phyloP scores from a whole-genome alignment of 2,888 invertebrate species.

The Macaria notata region DNA sequence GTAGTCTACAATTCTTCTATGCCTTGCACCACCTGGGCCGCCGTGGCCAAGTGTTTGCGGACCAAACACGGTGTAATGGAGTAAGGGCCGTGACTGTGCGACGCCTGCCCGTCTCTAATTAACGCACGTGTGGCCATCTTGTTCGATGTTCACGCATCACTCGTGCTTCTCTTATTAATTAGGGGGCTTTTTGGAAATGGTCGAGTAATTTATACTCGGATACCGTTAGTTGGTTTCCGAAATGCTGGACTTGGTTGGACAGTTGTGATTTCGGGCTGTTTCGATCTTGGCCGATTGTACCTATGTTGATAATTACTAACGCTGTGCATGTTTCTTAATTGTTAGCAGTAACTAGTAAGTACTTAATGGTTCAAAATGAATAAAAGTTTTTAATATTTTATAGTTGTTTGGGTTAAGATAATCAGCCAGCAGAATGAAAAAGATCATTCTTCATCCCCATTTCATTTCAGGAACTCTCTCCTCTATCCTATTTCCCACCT shows the following conservation, averaged over 20 bases:
- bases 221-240: slow-evolving; percentile 2
- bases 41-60: slow-evolving; percentile 17
- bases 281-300: no score
- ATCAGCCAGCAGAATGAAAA: no score
- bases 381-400: no score
- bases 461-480: not conserved
- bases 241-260: no score
- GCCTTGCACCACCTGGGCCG: not conserved
- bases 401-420: no score
- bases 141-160: slow-evolving; percentile 8
- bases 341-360: no score
- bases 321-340: no score
- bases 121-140: slow-evolving; percentile 45
- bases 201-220: not conserved
- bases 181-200: not conserved
- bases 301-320: no score
- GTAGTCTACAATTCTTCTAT: not conserved
- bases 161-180: slow-evolving; percentile 13
- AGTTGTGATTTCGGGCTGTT: no score
- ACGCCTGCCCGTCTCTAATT: slow-evolving; percentile 47
- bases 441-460: not conserved
- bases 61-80: slow-evolving; percentile 22
- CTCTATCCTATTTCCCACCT: no score
- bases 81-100: slow-evolving; percentile 45
- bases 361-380: no score